Conservation (phyloP, 2,797 vertebrate genomes). For the Cyprinodon diabolis region DNA sequence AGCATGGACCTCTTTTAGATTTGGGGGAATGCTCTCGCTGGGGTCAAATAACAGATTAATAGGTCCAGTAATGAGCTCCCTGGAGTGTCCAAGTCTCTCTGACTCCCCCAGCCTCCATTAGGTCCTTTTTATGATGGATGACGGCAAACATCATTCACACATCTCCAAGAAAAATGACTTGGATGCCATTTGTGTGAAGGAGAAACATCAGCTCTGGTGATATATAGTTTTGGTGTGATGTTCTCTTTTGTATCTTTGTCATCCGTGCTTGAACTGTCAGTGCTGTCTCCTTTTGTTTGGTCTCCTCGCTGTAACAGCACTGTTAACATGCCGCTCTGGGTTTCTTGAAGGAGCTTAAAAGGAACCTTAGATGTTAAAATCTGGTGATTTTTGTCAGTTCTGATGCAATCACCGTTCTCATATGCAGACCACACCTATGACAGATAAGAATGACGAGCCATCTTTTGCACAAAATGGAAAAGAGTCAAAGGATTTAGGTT, state of each 20-base stretch:
- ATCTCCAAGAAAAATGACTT: slow-evolving; percentile 77
- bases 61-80: slow-evolving; percentile 85
- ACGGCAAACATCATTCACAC: slow-evolving; percentile 79
- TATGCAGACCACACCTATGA: slow-evolving; percentile 46
- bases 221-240: slow-evolving; percentile 67
- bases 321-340: slow-evolving; percentile 55
- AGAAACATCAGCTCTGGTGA: slow-evolving; percentile 77
- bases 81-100: slow-evolving; percentile 75
- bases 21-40: slow-evolving; percentile 70
- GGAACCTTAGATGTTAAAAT: slow-evolving; percentile 54
- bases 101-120: slow-evolving; percentile 71
- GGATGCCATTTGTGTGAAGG: slow-evolving; percentile 78
- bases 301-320: slow-evolving; percentile 51
- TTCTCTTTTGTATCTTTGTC: slow-evolving; percentile 77
- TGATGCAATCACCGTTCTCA: slow-evolving; percentile 49
- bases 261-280: slow-evolving; percentile 73
- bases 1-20: slow-evolving; percentile 75
- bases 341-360: slow-evolving; percentile 62
- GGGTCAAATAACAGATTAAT: slow-evolving; percentile 88
- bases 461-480: neutral
- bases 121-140: slow-evolving; percentile 78
- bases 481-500: neutral
- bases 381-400: slow-evolving; percentile 51
- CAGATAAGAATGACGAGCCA: slow-evolving; percentile 38
- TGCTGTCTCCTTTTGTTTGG: slow-evolving; percentile 69